These are phyloP conservation scores for Trichacis sp. DNA, from an alignment of 2,888 invertebrate species.

Conservation along the genomic window DNA sequence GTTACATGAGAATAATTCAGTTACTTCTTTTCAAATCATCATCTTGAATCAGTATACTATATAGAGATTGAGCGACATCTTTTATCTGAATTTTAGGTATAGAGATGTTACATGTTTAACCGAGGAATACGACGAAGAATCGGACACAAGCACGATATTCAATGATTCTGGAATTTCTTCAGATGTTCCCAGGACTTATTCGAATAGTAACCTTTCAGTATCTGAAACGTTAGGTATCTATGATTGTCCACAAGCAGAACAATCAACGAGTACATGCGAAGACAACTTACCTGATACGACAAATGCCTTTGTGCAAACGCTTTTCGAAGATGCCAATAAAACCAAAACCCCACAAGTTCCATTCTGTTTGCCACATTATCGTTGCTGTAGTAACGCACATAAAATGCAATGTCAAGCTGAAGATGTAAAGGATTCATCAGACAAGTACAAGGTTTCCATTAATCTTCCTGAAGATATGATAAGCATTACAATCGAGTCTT, in stretches of 20 bases:
- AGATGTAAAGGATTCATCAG: conserved; percentile 15
- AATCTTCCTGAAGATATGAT: conserved; percentile 60
- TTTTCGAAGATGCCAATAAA: conserved; percentile 22
- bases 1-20: too few species aligned
- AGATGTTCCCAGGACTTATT: conserved; percentile 53
- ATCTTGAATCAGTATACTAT: too few species aligned
- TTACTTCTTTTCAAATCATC: too few species aligned
- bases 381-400: conserved; percentile 15
- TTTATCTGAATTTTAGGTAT: conserved; percentile 40
- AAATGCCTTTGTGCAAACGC: conserved; percentile 44
- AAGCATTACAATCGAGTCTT: conserved; percentile 58
- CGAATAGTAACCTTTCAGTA: conserved; percentile 49
- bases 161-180: conserved; percentile 56
- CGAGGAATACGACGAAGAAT: conserved; percentile 51
- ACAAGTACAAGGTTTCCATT: conserved; percentile 59
- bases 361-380: conserved; percentile 12
- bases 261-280: conserved; percentile 52
- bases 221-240: conserved; percentile 43
- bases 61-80: too few species aligned
- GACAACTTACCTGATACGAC: conserved; percentile 23
- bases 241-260: conserved; percentile 43
- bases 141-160: conserved; percentile 44
- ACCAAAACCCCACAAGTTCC: background rate
- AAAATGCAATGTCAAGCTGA: background rate
- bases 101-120: conserved; percentile 55